Conservation (phyloP, 2,888 invertebrate genomes). For the Nymphalis urticae region DNA sequence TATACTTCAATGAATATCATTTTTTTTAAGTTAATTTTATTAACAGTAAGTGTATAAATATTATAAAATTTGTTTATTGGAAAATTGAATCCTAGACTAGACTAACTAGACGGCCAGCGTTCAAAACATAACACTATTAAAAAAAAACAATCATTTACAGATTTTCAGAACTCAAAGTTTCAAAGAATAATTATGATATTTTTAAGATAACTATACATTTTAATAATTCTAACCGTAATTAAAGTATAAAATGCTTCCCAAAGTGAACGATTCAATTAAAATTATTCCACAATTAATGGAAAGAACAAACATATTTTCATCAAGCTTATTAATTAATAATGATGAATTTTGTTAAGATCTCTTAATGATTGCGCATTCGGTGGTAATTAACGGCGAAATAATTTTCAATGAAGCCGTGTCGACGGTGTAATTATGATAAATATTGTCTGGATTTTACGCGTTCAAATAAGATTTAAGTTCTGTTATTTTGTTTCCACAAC, state of each 20-base stretch:
- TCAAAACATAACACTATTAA: too few relatives aligned
- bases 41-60: too few relatives aligned
- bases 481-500: too few relatives aligned
- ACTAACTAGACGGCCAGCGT: too few relatives aligned
- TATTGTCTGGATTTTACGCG: background rate
- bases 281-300: background rate
- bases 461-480: background rate
- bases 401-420: background rate
- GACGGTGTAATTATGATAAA: background rate
- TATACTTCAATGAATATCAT: too few relatives aligned
- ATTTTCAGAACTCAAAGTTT: too few relatives aligned
- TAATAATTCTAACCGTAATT: too few relatives aligned
- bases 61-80: too few relatives aligned
- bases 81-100: too few relatives aligned
- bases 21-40: background rate
- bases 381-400: constrained; percentile 4
- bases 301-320: constrained; percentile 2
- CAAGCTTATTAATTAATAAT: constrained; percentile 16
- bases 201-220: too few relatives aligned
- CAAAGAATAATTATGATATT: too few relatives aligned
- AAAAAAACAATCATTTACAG: too few relatives aligned
- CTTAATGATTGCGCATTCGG: constrained; percentile 6
- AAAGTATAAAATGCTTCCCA: background rate
- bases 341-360: constrained; percentile 10
- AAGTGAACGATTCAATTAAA: background rate